Evolutionary conservation across 2,797 vertebrate species (phyloP).

Genomic region (Characodon lateralis): DNA sequence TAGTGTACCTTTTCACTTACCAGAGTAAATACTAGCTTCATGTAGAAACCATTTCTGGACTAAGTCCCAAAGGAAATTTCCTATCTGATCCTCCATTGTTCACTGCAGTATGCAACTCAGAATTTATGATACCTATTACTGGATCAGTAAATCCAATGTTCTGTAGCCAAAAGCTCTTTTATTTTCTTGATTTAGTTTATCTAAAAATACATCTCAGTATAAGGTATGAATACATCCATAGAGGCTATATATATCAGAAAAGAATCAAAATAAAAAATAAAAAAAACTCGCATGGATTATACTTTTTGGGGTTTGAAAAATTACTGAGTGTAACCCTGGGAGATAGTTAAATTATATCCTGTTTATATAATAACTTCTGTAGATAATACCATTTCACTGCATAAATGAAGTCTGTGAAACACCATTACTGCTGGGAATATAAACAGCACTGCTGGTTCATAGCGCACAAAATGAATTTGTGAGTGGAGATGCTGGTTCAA

Average conservation of each 20-base stretch:
- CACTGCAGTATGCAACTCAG: slow-evolving; percentile 72
- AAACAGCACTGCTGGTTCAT: slow-evolving; percentile 45
- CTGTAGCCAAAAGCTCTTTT: slow-evolving; percentile 75
- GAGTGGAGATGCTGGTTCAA: slow-evolving; percentile 30
- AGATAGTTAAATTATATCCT: slow-evolving; percentile 59
- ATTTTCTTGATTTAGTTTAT: slow-evolving; percentile 78
- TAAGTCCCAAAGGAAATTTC: slow-evolving; percentile 75
- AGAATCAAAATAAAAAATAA: slow-evolving; percentile 51
- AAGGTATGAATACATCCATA: slow-evolving; percentile 63
- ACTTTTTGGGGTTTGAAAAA: slow-evolving; percentile 32
- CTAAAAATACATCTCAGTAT: slow-evolving; percentile 68
- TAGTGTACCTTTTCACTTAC: slow-evolving; percentile 69
- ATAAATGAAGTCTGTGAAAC: slow-evolving; percentile 61
- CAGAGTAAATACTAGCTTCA: slow-evolving; percentile 71
- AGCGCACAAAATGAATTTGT: slow-evolving; percentile 34
- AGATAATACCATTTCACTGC: slow-evolving; percentile 55
- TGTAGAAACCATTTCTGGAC: slow-evolving; percentile 69
- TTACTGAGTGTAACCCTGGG: slow-evolving; percentile 46
- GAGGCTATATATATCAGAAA: slow-evolving; percentile 63
- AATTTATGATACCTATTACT: slow-evolving; percentile 81
- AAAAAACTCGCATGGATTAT: slow-evolving; percentile 40
- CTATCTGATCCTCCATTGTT: slow-evolving; percentile 77
- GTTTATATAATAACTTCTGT: slow-evolving; percentile 55
- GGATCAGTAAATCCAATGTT: slow-evolving; percentile 77
- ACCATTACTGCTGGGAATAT: slow-evolving; percentile 50